phyloP scores from a whole-genome alignment of 2,797 vertebrate genomes.

The Micrastur ruficollis region DNA sequence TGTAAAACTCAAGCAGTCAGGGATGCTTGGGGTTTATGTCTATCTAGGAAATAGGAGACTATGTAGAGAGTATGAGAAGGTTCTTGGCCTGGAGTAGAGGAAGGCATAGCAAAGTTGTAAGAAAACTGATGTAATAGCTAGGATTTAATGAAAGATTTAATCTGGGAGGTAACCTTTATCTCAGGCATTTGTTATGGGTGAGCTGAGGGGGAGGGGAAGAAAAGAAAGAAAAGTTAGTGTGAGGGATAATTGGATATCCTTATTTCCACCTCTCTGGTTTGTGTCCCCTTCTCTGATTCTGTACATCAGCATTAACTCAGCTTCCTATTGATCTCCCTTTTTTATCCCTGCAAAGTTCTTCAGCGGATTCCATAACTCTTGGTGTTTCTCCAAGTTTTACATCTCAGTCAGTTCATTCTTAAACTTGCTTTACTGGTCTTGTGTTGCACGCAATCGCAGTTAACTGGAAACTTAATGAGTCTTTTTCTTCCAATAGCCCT shows the following conservation, averaged over 20 bases:
- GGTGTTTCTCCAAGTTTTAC: neutral
- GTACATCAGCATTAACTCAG: neutral
- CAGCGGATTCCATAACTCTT: neutral
- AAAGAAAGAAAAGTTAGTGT: neutral
- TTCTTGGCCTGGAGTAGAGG: neutral
- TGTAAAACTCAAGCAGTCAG: accelerated
- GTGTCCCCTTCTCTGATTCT: neutral
- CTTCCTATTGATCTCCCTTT: neutral
- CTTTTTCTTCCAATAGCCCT: neutral
- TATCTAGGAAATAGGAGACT: neutral
- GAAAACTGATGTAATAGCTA: neutral
- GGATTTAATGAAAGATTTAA: conserved; percentile 31
- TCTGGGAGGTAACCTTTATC: neutral
- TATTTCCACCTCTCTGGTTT: neutral
- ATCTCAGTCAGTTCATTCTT: neutral
- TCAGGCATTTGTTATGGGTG: neutral
- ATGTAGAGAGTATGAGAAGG: neutral
- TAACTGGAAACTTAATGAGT: neutral
- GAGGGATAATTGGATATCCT: neutral
- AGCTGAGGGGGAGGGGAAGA: neutral
- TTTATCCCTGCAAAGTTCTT: neutral
- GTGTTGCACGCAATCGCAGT: neutral
- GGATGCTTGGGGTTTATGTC: neutral
- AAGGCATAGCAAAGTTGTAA: neutral
- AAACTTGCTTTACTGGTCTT: neutral